A percentile compares a stretch with the other conserved stretches of the same genome.
Evolutionary conservation across 2,113 vertebrate genomes (phyloP).

Genomic region (Oreochromis aureus): DNA sequence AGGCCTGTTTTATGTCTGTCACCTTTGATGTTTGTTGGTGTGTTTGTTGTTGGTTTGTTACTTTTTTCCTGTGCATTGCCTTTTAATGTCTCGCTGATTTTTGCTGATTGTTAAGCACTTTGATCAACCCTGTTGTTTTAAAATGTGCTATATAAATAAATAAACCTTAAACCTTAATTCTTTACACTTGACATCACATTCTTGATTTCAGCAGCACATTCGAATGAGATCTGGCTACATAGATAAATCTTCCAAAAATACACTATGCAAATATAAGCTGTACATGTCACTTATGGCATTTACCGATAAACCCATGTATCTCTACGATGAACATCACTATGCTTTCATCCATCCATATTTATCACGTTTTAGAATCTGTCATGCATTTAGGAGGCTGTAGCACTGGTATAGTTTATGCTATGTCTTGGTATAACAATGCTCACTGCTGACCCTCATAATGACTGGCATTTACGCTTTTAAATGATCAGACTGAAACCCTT

Average conservation of each 20-base stretch:
- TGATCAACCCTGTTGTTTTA: neutral
- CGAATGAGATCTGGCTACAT: neutral
- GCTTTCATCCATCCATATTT: neutral
- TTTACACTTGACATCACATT: neutral
- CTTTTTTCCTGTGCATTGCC: neutral
- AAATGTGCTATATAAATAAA: neutral
- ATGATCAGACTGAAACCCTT: neutral
- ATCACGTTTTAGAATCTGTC: no score
- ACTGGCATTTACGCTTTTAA: neutral
- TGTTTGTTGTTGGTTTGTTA: neutral
- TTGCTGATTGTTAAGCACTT: neutral
- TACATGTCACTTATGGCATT: neutral
- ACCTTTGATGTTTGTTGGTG: neutral
- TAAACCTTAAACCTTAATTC: neutral
- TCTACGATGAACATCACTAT: neutral
- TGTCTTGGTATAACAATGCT: neutral
- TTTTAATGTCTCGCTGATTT: neutral
- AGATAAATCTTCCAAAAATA: neutral
- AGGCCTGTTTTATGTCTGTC: neutral
- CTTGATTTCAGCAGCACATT: neutral
- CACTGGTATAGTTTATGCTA: neutral
- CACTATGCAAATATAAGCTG: neutral
- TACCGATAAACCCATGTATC: neutral
- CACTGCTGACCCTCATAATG: neutral
- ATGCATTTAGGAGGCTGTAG: rapidly evolving